Conservation (phyloP, 1,140 invertebrate species). For the Drosophila virilis region DNA sequence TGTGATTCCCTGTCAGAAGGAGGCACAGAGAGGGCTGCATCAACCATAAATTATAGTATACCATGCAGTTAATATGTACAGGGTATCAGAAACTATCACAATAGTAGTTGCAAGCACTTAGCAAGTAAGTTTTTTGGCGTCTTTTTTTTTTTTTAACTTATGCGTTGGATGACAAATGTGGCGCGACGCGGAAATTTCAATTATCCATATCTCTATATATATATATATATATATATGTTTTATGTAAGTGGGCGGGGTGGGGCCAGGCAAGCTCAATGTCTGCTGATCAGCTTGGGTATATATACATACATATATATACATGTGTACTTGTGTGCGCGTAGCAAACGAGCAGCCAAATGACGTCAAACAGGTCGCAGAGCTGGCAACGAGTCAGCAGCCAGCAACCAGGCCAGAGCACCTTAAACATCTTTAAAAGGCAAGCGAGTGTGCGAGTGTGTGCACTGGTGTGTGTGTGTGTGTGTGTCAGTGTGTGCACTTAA, state of each 20-base stretch:
- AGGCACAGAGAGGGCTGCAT: no score
- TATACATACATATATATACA: background rate
- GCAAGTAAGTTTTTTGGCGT: background rate
- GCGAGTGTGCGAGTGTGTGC: background rate
- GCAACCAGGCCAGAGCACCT: constrained; percentile 36
- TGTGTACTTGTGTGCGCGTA: background rate
- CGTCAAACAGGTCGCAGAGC: constrained; percentile 40
- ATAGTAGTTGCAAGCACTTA: constrained; percentile 19
- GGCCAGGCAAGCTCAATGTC: background rate
- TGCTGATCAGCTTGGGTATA: background rate
- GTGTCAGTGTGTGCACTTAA: constrained; percentile 39
- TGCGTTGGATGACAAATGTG: constrained; percentile 39
- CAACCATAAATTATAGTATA: background rate
- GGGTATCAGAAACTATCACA: background rate
- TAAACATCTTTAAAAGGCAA: constrained; percentile 35
- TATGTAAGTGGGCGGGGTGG: background rate
- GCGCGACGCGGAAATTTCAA: constrained; percentile 46
- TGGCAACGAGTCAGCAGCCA: constrained; percentile 3
- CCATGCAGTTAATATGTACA: background rate
- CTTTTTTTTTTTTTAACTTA: constrained; percentile 28
- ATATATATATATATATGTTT: constrained; percentile 1
- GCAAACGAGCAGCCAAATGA: constrained; percentile 33
- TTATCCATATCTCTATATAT: constrained; percentile 28
- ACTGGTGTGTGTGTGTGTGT: constrained; percentile 13
- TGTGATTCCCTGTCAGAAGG: no score